Evolutionary conservation across 2,797 vertebrate species (phyloP).

Genomic region (Austrolebias charrua): DNA sequence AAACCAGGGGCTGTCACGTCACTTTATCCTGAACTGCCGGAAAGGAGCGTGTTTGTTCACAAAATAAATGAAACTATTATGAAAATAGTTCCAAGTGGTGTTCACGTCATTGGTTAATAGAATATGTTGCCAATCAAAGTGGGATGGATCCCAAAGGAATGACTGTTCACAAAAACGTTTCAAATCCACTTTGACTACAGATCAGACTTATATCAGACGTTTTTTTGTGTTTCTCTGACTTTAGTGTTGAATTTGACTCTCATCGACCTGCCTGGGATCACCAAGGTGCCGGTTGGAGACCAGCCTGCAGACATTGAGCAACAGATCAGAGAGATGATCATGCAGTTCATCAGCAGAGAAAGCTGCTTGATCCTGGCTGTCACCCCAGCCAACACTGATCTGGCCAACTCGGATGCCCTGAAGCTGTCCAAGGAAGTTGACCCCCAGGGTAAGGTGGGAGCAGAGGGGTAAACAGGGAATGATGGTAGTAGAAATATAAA

Average conservation of each 20-base stretch:
- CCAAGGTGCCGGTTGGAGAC: slow-evolving; percentile 97
- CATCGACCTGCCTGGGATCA: slow-evolving; percentile 97
- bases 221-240: not conserved
- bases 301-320: slow-evolving; percentile 94
- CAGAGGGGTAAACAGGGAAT: not conserved
- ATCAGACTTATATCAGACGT: not conserved
- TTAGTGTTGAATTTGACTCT: slow-evolving; percentile 94
- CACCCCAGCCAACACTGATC: slow-evolving; percentile 93
- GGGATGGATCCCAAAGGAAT: too few relatives aligned
- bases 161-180: too few relatives aligned
- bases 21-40: too few relatives aligned
- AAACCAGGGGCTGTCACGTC: too few relatives aligned
- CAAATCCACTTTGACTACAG: not conserved
- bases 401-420: slow-evolving; percentile 96
- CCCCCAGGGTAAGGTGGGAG: slow-evolving; percentile 85
- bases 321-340: slow-evolving; percentile 95
- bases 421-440: slow-evolving; percentile 95
- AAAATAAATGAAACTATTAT: too few relatives aligned
- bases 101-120: too few relatives aligned
- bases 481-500: not conserved
- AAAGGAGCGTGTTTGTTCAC: too few relatives aligned
- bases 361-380: slow-evolving; percentile 95
- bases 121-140: too few relatives aligned
- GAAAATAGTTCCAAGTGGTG: too few relatives aligned
- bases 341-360: slow-evolving; percentile 93